A percentile compares a stretch with the other conserved stretches of the same genome.
Conservation (phyloP, 92 coral and sea anemone genomes). For the Porites lobata region DNA sequence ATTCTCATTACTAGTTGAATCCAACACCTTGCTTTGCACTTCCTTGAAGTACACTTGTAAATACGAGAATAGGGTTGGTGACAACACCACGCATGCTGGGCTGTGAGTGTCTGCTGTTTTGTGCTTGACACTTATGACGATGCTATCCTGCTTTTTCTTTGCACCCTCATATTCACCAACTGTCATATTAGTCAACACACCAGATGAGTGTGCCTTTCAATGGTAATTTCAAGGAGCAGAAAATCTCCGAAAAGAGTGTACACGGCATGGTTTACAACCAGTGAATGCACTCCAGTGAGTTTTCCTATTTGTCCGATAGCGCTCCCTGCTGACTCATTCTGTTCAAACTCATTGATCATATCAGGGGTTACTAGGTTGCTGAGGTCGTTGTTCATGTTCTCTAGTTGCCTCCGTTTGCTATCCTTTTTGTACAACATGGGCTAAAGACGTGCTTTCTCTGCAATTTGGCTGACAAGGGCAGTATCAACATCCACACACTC, state of each 20-base stretch:
- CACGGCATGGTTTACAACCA: conserved; percentile 48
- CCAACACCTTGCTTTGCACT: conserved; percentile 37
- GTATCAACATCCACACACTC: conserved; percentile 39
- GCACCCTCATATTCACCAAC: conserved; percentile 40
- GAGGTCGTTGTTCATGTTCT: conserved; percentile 58
- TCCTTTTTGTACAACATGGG: conserved; percentile 56
- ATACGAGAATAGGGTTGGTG: conserved; percentile 31
- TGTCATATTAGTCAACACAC: conserved; percentile 71
- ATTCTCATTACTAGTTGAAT: background rate
- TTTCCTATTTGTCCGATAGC: conserved; percentile 51
- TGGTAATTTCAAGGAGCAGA: conserved; percentile 55
- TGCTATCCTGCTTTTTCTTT: conserved; percentile 19
- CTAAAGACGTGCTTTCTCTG: conserved; percentile 55
- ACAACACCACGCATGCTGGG: conserved; percentile 48
- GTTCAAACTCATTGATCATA: conserved; percentile 47
- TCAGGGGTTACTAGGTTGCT: conserved; percentile 44
- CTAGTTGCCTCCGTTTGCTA: conserved; percentile 50
- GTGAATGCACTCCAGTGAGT: conserved; percentile 30
- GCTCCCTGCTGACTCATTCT: conserved; percentile 54
- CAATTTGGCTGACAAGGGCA: conserved; percentile 21
- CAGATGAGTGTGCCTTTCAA: conserved; percentile 75
- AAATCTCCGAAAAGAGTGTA: conserved; percentile 67
- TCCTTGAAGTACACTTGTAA: conserved; percentile 23
- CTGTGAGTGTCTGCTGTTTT: conserved; percentile 67
- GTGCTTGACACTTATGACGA: conserved; percentile 49